Evolutionary conservation across 2,888 invertebrate species (phyloP), one percentile per base, ranked within the genome.

Genomic region (Parnassius orleans): DNA sequence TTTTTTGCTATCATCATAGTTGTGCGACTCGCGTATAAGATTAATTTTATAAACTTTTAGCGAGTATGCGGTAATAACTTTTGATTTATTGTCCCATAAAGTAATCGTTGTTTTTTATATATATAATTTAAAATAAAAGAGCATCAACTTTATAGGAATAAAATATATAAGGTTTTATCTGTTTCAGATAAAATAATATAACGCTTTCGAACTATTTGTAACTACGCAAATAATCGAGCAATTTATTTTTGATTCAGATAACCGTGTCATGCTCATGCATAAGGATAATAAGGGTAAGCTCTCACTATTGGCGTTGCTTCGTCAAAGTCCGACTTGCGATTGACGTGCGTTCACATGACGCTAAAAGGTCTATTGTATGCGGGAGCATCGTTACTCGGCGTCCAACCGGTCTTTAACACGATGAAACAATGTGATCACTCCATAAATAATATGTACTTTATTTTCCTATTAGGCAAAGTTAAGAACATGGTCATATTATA

Each of bases 281-380:
- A 65, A 72, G 73, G 73, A 75, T 80, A 80, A 81, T 86, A 89
- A 89, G 81, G 86, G 83, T 72, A 68, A 70, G 72, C 75, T 73
- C 78, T 74, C 83, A 86, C 81, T 75, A 75, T 74, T 75, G 79
- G 65, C 68, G 67, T 69, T 74, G 75, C 69, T 68, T 70, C 69
- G 69, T 68, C 69, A 54, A 24, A 58, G 70, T 73, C 78, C 78
- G 78, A 77, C 76, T 75, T 68, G 76, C 80, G 91, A 91, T 90
- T 91, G 91, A 91, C 91, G 84, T 79, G 75, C 80, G 78, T 80
- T 81, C 84, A 80, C 81, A 80, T 90, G 91, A 91, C 91, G 86
- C 86, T 91, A 91, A 91, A 90, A 90, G 91, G 90, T 88, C 90
- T 89, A 91, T 91, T 91, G 91, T 91, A 91, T 90, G 88, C 90